Percentiles rank a stretch among this genome's conserved stretches.
phyloP scores from a whole-genome alignment of 2,888 invertebrate genomes.

The Athripsodes cinereus region DNA sequence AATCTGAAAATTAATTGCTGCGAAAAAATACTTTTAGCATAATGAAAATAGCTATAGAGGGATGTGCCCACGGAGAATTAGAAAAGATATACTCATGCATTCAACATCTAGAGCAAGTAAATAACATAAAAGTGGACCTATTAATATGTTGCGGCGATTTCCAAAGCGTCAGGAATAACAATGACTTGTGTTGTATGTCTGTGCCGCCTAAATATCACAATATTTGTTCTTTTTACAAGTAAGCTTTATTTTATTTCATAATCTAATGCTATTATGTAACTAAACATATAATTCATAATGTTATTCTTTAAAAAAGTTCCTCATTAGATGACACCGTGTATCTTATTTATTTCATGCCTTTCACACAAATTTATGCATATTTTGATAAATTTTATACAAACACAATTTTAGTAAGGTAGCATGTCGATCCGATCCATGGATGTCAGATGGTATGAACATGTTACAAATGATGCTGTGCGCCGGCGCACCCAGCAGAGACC shows the following conservation, averaged over 20 bases:
- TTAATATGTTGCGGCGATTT: constrained; percentile 98
- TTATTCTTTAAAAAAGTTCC: too few species aligned
- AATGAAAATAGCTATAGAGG: constrained; percentile 94
- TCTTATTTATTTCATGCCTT: too few species aligned
- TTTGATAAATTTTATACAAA: too few species aligned
- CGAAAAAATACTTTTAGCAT: constrained; percentile 28
- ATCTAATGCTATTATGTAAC: background rate
- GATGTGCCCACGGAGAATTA: constrained; percentile 97
- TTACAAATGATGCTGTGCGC: too few species aligned
- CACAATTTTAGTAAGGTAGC: too few species aligned
- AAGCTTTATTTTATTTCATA: constrained; percentile 34
- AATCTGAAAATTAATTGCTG: too few species aligned
- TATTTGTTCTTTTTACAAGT: constrained; percentile 93
- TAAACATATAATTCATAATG: background rate
- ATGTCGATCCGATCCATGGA: too few species aligned
- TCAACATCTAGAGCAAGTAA: constrained; percentile 63
- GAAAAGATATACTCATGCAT: constrained; percentile 91
- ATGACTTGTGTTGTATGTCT: constrained; percentile 90
- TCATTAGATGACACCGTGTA: too few species aligned
- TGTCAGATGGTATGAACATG: too few species aligned
- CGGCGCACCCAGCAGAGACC: too few species aligned
- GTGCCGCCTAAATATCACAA: constrained; percentile 86
- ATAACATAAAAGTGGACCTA: constrained; percentile 78
- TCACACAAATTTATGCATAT: too few species aligned
- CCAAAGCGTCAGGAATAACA: constrained; percentile 85